These are phyloP conservation scores for Lepisosteus oculatus DNA, from an alignment of 2,113 vertebrate species.

Conservation along the genomic window DNA sequence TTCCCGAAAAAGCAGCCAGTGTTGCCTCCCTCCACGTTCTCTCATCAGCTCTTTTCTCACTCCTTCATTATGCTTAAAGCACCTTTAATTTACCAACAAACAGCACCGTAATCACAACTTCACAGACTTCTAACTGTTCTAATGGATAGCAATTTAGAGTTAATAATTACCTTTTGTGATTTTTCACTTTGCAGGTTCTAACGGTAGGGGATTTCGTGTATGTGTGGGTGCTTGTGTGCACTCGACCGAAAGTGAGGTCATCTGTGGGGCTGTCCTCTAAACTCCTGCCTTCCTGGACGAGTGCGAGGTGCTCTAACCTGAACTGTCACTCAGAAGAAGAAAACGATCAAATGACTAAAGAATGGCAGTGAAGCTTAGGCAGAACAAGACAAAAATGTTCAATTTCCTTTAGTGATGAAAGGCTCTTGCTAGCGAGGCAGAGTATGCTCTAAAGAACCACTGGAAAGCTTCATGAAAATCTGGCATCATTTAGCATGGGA, in stretches of 20 bases:
- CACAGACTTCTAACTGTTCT: neutral
- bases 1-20: too few relatives aligned
- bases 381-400: too few relatives aligned
- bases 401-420: too few relatives aligned
- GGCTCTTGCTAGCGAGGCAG: too few relatives aligned
- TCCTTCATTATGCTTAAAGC: neutral
- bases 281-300: neutral
- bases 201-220: neutral
- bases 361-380: neutral
- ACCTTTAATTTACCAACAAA: slow-evolving; percentile 1
- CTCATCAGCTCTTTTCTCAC: slow-evolving; percentile 2
- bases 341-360: too few relatives aligned
- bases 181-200: slow-evolving; percentile 2
- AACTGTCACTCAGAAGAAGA: neutral
- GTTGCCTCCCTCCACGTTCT: too few relatives aligned
- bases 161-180: slow-evolving; percentile 6
- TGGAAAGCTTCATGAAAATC: too few relatives aligned
- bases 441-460: too few relatives aligned
- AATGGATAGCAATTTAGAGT: slow-evolving; percentile 20
- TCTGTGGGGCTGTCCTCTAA: too few relatives aligned
- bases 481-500: too few relatives aligned
- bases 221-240: neutral
- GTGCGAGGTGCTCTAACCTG: neutral
- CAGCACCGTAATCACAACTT: slow-evolving; percentile 2
- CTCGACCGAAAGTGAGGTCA: too few relatives aligned